Evolutionary conservation across 2,797 vertebrate species (phyloP).

Genomic region (Cheirogaleus major): DNA sequence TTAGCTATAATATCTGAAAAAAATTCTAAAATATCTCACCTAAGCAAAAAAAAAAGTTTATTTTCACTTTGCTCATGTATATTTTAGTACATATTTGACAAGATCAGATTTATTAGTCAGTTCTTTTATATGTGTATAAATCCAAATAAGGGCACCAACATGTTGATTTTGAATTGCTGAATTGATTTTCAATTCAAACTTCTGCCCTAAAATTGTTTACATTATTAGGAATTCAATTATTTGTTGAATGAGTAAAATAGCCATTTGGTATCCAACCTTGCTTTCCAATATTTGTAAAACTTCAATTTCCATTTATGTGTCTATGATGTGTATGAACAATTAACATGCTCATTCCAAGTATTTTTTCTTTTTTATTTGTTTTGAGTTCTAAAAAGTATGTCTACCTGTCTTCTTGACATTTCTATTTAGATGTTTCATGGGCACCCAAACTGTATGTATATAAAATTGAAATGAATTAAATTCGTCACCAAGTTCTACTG

Average conservation of each 20-base stretch:
- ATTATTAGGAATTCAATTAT: neutral
- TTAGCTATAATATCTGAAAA: neutral
- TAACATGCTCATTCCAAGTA: neutral
- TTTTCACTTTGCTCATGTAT: neutral
- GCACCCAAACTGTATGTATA: neutral
- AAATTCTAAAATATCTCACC: neutral
- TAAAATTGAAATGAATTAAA: neutral
- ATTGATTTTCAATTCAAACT: neutral
- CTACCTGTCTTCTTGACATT: neutral
- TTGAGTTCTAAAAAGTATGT: neutral
- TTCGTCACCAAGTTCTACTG: neutral
- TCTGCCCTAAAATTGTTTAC: neutral
- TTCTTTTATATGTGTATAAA: neutral
- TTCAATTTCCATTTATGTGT: neutral
- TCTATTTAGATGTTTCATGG: neutral
- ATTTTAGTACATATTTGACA: neutral
- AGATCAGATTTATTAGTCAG: neutral
- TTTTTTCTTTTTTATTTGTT: neutral
- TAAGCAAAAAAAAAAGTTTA: neutral
- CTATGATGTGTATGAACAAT: neutral
- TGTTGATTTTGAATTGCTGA: neutral
- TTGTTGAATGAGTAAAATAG: neutral
- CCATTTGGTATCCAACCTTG: neutral
- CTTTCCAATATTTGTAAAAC: neutral
- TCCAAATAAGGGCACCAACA: neutral